phyloP scores from a whole-genome alignment of 2,797 vertebrate species.

The Lacerta viridis region DNA sequence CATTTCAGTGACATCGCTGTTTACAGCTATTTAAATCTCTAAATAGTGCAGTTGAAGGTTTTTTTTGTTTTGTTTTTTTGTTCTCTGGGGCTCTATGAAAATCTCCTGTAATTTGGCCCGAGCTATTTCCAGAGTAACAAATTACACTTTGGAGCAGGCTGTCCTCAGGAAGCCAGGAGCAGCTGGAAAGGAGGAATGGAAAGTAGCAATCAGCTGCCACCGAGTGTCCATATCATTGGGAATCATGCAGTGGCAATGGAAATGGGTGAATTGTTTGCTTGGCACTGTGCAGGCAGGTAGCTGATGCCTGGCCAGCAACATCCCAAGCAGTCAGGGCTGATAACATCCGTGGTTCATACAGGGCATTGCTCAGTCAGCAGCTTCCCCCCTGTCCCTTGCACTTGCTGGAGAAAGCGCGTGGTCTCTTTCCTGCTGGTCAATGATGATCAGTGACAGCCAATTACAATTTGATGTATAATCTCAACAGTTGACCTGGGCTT shows the following conservation, averaged over 20 bases:
- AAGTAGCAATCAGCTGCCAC: not conserved
- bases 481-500: not conserved
- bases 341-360: no score
- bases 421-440: not conserved
- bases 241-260: not conserved
- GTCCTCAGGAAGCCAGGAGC: not conserved
- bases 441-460: not conserved
- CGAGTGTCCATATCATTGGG: not conserved
- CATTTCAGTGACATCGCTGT: not conserved
- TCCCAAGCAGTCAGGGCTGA: not conserved
- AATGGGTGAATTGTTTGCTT: no score
- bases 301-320: not conserved
- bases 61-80: conserved; percentile 2
- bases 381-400: no score
- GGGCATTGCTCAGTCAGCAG: not conserved
- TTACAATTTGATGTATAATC: not conserved
- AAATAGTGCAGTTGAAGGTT: conserved; percentile 41
- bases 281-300: not conserved
- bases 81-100: conserved; percentile 45
- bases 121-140: conserved; percentile 7
- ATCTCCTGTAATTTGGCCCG: conserved; percentile 29
- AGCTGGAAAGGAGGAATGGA: not conserved
- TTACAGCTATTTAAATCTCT: no score
- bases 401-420: not conserved
- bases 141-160: not conserved